Evolutionary conservation across 2,888 invertebrate species (phyloP).

Genomic region (Homarus gammarus): DNA sequence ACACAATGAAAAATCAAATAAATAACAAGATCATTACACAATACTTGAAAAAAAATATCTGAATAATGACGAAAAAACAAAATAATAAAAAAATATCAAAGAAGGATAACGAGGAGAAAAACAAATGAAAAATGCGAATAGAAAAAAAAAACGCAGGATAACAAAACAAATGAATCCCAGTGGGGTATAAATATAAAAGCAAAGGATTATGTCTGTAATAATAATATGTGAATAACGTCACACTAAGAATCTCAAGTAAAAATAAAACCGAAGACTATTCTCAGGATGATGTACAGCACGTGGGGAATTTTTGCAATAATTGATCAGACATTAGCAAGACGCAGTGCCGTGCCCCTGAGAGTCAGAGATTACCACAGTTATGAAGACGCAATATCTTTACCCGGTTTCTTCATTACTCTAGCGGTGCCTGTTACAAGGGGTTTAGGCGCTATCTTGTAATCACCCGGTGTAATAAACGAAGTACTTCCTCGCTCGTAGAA

Average conservation of each 20-base stretch:
- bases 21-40: neutral
- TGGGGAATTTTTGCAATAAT: neutral
- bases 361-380: constrained; percentile 24
- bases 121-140: neutral
- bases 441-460: constrained; percentile 34
- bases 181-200: no score
- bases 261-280: neutral
- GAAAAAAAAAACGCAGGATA: no score
- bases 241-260: neutral
- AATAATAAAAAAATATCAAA: neutral
- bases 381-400: constrained; percentile 27
- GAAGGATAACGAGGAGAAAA: neutral
- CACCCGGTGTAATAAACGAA: constrained; percentile 31
- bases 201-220: no score
- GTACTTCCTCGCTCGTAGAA: constrained; percentile 57
- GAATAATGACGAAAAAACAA: neutral
- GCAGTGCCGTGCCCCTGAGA: neutral
- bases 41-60: neutral
- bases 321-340: constrained; percentile 13
- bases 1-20: neutral
- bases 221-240: no score
- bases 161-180: no score
- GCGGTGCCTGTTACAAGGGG: constrained; percentile 30
- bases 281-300: neutral
- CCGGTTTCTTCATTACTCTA: constrained; percentile 24